Evolutionary conservation across 2,888 invertebrate species (phyloP).

Genomic region (Alloplasta piceator): DNA sequence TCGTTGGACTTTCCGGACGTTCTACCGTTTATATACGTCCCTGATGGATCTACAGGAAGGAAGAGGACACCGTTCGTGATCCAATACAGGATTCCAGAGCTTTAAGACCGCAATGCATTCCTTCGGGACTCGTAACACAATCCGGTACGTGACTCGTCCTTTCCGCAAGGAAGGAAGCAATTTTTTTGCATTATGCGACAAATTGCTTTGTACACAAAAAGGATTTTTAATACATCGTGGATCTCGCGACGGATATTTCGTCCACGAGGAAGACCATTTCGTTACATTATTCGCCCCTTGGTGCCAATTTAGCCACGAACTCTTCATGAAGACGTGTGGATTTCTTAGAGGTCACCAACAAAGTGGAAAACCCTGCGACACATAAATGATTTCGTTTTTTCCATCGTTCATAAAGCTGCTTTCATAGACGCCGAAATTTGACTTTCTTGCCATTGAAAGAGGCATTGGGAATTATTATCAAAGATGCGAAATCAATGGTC

Average conservation of each 20-base stretch:
- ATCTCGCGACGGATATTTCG: no score
- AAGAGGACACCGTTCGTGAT: slow-evolving; percentile 48
- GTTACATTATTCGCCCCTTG: slow-evolving; percentile 73
- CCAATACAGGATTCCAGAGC: slow-evolving; percentile 19
- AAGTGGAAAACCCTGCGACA: no score
- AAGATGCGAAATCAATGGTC: no score
- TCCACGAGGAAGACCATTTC: no score
- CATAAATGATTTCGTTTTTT: no score
- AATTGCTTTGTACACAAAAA: slow-evolving; percentile 69
- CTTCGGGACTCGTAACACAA: slow-evolving; percentile 74
- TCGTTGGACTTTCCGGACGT: slow-evolving; percentile 60
- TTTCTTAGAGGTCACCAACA: no score
- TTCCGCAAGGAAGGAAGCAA: slow-evolving; percentile 68
- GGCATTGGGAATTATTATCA: no score
- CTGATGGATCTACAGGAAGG: slow-evolving; percentile 62
- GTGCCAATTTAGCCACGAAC: slow-evolving; percentile 69
- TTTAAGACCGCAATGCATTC: slow-evolving; percentile 64
- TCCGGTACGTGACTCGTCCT: slow-evolving; percentile 75
- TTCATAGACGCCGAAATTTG: not conserved
- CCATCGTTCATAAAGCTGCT: no score
- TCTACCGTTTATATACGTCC: slow-evolving; percentile 17
- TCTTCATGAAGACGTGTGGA: no score
- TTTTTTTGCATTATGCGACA: slow-evolving; percentile 76
- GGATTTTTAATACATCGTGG: slow-evolving; percentile 7
- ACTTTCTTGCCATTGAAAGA: no score